phyloP scores from a whole-genome alignment of 2,797 vertebrate genomes.

The Brachyrhaphis roseni region DNA sequence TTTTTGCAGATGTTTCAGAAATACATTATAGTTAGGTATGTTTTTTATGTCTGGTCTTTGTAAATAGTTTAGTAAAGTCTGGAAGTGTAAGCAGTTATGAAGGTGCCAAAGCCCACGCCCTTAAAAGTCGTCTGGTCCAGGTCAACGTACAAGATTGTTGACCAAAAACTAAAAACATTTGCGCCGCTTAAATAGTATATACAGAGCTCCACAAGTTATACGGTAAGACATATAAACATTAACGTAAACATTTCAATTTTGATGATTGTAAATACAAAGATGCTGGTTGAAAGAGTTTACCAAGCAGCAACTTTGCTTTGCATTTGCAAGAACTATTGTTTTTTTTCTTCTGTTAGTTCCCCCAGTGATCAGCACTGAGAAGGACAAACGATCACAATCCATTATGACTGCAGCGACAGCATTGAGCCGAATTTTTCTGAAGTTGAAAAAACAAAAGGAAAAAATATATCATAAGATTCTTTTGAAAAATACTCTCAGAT shows the following conservation, averaged over 20 bases:
- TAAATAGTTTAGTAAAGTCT: neutral
- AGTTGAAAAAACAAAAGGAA: neutral
- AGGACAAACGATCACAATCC: neutral
- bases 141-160: neutral
- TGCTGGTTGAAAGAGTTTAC: neutral
- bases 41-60: neutral
- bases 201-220: neutral
- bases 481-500: neutral
- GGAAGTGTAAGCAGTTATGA: neutral
- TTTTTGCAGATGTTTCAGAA: slow-evolving; percentile 47
- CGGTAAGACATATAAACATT: neutral
- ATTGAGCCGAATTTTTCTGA: neutral
- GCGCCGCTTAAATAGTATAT: neutral
- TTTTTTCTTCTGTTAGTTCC: neutral
- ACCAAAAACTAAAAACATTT: neutral
- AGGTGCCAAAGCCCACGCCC: neutral
- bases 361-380: neutral
- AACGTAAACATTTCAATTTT: too few relatives aligned
- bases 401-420: neutral
- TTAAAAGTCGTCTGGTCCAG: neutral
- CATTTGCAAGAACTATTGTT: neutral
- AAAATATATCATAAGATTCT: neutral
- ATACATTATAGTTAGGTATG: slow-evolving; percentile 17
- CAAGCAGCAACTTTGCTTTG: neutral
- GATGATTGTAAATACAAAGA: too few relatives aligned